A percentile compares a stretch with the other conserved stretches of the same genome.
phyloP scores from a whole-genome alignment of 2,888 invertebrate species.

The Lacanobia wlatinum region DNA sequence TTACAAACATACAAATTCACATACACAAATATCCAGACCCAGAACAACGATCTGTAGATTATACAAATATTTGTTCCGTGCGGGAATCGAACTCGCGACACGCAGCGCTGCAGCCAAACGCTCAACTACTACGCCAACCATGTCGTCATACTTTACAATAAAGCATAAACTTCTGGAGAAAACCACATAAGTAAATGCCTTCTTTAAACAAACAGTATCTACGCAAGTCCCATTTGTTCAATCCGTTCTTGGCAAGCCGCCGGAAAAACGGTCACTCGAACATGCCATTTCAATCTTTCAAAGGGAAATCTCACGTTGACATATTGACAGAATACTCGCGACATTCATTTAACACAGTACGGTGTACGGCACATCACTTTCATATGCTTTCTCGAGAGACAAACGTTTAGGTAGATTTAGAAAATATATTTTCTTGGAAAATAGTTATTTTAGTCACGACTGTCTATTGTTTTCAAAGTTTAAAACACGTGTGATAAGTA shows the following conservation, averaged over 20 bases:
- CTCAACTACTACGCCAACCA: too few species aligned
- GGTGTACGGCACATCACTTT: constrained; percentile 14
- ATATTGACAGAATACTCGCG: constrained; percentile 29
- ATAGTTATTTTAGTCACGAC: not conserved
- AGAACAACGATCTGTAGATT: too few species aligned
- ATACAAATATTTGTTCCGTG: too few species aligned
- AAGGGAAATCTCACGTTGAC: constrained; percentile 5
- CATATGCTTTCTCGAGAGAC: constrained; percentile 35
- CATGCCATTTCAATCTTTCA: constrained; percentile 1
- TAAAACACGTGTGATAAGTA: too few species aligned
- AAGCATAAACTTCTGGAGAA: too few species aligned
- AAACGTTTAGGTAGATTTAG: constrained; percentile 13
- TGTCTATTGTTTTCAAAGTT: not conserved
- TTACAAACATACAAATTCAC: too few species aligned
- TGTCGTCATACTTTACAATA: too few species aligned
- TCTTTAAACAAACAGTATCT: too few species aligned
- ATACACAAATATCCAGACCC: too few species aligned
- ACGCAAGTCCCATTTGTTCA: not conserved
- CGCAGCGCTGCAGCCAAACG: too few species aligned
- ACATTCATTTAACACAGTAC: constrained; percentile 26
- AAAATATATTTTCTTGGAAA: constrained; percentile 30
- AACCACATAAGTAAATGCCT: too few species aligned
- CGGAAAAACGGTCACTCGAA: constrained; percentile 1
- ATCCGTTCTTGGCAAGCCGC: constrained; percentile 6
- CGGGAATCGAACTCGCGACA: too few species aligned